Percentiles rank a stretch among this genome's conserved stretches.
These are phyloP conservation scores for Oryzias curvinotus DNA, from an alignment of 2,113 vertebrate genomes.

Conservation along the genomic window DNA sequence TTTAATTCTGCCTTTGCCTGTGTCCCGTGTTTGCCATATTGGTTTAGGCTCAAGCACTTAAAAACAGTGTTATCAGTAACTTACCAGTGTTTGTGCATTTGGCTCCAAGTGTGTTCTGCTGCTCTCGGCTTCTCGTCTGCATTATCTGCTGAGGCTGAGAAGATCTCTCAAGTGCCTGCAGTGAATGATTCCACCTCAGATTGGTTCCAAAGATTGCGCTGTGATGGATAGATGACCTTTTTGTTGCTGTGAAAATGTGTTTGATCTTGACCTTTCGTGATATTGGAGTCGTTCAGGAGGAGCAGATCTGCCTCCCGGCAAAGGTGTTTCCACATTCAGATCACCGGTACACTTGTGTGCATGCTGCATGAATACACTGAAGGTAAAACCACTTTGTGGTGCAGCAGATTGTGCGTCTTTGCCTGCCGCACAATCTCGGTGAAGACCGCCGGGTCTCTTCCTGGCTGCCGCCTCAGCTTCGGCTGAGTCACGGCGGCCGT, in stretches of 20 bases:
- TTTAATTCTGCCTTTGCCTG: too few relatives aligned
- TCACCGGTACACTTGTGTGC: neutral
- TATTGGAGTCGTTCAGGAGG: neutral
- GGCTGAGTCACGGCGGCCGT: slow-evolving; percentile 22
- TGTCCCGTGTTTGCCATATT: too few relatives aligned
- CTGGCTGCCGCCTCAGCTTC: neutral
- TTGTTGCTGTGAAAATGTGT: slow-evolving; percentile 6
- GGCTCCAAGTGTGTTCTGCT: too few relatives aligned
- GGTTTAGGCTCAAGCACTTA: too few relatives aligned
- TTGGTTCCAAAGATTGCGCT: neutral
- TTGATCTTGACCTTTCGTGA: slow-evolving; percentile 28
- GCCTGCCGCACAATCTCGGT: slow-evolving; percentile 13
- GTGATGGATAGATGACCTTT: slow-evolving; percentile 13
- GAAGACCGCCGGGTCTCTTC: slow-evolving; percentile 6
- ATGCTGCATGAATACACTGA: slow-evolving; percentile 12
- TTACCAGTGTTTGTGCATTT: too few relatives aligned
- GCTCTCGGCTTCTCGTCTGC: too few relatives aligned
- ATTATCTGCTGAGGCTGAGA: too few relatives aligned
- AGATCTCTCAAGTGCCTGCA: neutral
- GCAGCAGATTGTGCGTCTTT: slow-evolving; percentile 8
- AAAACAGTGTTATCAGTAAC: too few relatives aligned
- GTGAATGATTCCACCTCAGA: slow-evolving; percentile 1
- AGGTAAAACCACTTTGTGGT: neutral
- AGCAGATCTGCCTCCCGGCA: neutral
- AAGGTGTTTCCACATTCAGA: slow-evolving; percentile 24